A percentile compares a stretch with the other conserved stretches of the same genome.
These are phyloP conservation scores for Temnothorax curvispinosus DNA, from an alignment of 1,140 invertebrate genomes.

Conservation along the genomic window DNA sequence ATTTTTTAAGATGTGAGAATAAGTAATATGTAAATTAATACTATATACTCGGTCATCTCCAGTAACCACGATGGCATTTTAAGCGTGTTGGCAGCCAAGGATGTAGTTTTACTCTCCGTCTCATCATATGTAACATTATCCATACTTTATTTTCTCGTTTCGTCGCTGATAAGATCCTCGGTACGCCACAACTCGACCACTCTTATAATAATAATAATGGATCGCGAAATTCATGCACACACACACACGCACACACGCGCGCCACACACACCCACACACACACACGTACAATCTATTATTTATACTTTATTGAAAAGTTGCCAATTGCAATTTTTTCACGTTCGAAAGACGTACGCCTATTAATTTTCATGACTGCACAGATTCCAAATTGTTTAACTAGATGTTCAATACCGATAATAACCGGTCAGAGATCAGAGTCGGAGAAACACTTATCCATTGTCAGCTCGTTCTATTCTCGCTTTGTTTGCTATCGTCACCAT, in stretches of 20 bases:
- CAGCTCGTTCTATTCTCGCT: neutral
- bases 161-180: neutral
- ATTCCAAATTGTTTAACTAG: neutral
- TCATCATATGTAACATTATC: constrained; percentile 36
- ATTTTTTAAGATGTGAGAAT: too few relatives aligned
- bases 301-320: neutral
- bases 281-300: neutral
- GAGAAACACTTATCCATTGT: constrained; percentile 32
- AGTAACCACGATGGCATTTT: constrained; percentile 75
- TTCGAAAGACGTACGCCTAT: neutral
- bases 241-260: too few relatives aligned
- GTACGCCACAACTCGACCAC: neutral
- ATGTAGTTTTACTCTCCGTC: neutral
- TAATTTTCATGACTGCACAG: constrained; percentile 32
- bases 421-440: neutral
- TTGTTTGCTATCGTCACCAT: constrained; percentile 57
- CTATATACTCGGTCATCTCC: constrained; percentile 76
- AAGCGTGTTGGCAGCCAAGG: constrained; percentile 17
- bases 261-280: too few relatives aligned
- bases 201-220: neutral
- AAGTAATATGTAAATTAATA: constrained; percentile 15
- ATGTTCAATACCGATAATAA: constrained; percentile 10
- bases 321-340: constrained; percentile 1
- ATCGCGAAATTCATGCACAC: neutral
- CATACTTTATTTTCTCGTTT: constrained; percentile 59